phyloP scores from a whole-genome alignment of 2,113 vertebrate genomes.

The Stigmatopora argus region DNA sequence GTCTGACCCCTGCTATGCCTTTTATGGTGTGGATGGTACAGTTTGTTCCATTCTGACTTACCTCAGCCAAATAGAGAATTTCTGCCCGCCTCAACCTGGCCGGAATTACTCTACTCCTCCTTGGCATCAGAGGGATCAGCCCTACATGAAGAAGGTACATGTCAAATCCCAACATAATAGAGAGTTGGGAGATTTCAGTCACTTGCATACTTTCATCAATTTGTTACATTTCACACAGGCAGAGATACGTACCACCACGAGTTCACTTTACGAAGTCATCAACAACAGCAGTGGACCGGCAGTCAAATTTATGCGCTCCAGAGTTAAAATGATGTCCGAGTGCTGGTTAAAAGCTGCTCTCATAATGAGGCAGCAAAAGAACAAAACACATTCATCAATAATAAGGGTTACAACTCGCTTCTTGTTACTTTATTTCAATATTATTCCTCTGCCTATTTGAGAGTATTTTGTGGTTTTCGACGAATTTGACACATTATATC shows the following conservation, averaged over 20 bases:
- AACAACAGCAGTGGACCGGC: conserved; percentile 49
- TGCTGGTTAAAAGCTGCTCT: conserved; percentile 53
- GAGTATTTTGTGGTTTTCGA: background rate
- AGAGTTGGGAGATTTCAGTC: background rate
- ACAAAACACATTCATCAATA: conserved; percentile 24
- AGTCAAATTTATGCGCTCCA: conserved; percentile 54
- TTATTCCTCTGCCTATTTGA: too few relatives aligned
- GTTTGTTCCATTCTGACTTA: conserved; percentile 66
- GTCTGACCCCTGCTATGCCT: conserved; percentile 66
- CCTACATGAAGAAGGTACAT: conserved; percentile 42
- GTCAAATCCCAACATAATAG: too few relatives aligned
- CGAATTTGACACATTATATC: background rate
- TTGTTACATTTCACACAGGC: conserved; percentile 34
- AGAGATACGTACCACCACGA: conserved; percentile 41
- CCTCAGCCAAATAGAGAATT: conserved; percentile 65
- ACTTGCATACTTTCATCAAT: background rate
- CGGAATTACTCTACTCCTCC: conserved; percentile 34
- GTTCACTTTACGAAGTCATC: conserved; percentile 42
- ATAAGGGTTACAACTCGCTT: conserved; percentile 47
- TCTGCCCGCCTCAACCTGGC: conserved; percentile 51
- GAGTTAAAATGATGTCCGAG: conserved; percentile 60
- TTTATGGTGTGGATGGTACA: conserved; percentile 67
- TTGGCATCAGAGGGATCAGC: conserved; percentile 43
- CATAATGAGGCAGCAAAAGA: conserved; percentile 40
- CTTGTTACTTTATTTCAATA: background rate